Evolutionary conservation across 2,888 invertebrate genomes (phyloP), one percentile per base, ranked within the genome.

Genomic region (Pseudococcus longispinus): DNA sequence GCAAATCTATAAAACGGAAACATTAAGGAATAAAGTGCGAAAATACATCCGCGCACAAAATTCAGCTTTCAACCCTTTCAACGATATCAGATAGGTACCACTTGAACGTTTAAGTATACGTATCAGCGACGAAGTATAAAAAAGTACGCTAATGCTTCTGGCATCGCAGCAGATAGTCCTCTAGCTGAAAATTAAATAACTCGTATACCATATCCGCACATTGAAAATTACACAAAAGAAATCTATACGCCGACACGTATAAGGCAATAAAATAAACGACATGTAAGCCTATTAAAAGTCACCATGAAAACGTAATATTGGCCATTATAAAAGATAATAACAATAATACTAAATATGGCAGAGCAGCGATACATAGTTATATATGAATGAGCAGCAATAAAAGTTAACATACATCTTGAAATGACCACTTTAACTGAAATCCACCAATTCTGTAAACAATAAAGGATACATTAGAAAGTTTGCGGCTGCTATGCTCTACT

Each of bases 391-490:
- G 77, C 15, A 80, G 77, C 77, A 80, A 80, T 80, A 80, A 80
- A 80, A 80, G 37, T 80, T 80, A 42, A 80, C 77, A 80, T 42
- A 80, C 42, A 80, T 80, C 77, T 80, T 20, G 37, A 13, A 80
- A 80, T 80, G 77, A 80, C 77, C 77, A 80, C 77, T 80, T 80
- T 80, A 80, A 80, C 77, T 80, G 77, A 80, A 80, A 80, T 80
- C 42, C 77, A 80, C 77, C 77, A 80, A 80, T 80, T 80, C 9
- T 80, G 77, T 80, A 80, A 80, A 80, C 77, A 80, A 80, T 80
- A 80, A 80, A 80, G 77, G 77, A 80, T 80, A 80, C 77, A 80
- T 80, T 80, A 80, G 77, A 80, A 80, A 80, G 77, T 80, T 80
- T 80, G 77, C 23, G 77, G 77, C 42, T 20, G 6, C 42, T 20